Base-by-base conservation (phyloP, 2,888 invertebrate species). In the Dichetophora obliterata region DNA sequence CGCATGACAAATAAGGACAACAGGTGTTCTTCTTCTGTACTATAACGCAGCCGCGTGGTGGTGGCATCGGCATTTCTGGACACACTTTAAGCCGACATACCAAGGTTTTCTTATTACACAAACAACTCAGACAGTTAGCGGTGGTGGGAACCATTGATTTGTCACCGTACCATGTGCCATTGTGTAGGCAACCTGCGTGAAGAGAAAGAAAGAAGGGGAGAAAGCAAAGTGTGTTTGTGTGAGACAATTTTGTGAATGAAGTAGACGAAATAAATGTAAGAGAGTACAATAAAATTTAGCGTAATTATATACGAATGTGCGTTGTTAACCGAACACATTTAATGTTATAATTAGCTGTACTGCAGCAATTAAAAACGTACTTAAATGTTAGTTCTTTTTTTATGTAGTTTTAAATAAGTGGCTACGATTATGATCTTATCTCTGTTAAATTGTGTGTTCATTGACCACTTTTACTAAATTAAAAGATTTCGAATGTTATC, bases 81-180 rank as follows among this genome's bases (percentile, higher is more conserved):
- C 96, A 96, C 11, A 95, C 92, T 80, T 94, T 91, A 78, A 95
- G 91, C 72, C 94, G 92, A 88, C 96, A 96, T 37, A 94, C 91
- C 72, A 96, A 90, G 61, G 94, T 93, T 79, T 94, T 94, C 72
- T 91, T 91, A 65, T 90, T 91, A 89, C 96, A 96, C 81, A 92
- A 92, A 89, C 96, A 96, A 83, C 92, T 92, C 76, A 96, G 90
- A 86, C 96, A 96, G 37, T 95, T 93, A 88, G 95, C 95, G 75
- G 91, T 91, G 75, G 95, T 94, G 78, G 90, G 88, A 82, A 95
- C 94, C 77, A 92, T 89, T 57, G 91, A 90, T 52, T 94, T 94
- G 84, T 93, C 93, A 9, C 91, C 91, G 88, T 93, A 93, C 89
- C 91, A 92, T 75, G 91, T 91, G 37, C 93, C 94, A 83, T 93